phyloP scores from a whole-genome alignment of 30 jellyfish, hydroid and myxozoan genomes.

The Aurelia aurita region DNA sequence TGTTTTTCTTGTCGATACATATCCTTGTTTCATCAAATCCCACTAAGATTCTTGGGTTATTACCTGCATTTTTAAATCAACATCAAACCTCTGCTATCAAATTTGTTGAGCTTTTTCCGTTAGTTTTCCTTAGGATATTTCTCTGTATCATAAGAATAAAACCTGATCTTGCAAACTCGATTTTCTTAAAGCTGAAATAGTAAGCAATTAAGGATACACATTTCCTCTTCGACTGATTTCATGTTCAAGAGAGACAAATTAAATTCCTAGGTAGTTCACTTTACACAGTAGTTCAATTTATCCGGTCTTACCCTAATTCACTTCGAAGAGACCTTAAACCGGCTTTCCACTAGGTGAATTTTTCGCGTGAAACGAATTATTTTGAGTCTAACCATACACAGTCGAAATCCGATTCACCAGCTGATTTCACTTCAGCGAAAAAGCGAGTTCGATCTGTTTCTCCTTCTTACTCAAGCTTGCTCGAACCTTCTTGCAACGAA shows the following conservation, averaged over 20 bases:
- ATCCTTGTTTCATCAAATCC: neutral
- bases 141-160: neutral
- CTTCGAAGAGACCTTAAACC: too few species aligned
- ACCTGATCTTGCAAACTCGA: neutral
- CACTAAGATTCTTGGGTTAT: neutral
- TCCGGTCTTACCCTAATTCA: too few species aligned
- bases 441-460: too few species aligned
- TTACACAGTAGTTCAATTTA: neutral
- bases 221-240: neutral
- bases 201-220: neutral
- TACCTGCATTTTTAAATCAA: neutral
- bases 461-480: too few species aligned
- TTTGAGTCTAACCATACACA: too few species aligned
- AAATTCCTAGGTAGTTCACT: neutral
- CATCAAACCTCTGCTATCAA: neutral
- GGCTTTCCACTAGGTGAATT: too few species aligned
- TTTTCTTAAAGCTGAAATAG: too few species aligned
- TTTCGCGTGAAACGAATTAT: too few species aligned
- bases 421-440: too few species aligned
- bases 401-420: too few species aligned
- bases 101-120: neutral
- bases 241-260: neutral
- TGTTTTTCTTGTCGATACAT: neutral
- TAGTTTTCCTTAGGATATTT: neutral
- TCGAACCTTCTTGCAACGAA: too few species aligned